A percentile compares a stretch with the other conserved stretches of the same genome.
Evolutionary conservation across 2,888 invertebrate genomes (phyloP).

Genomic region (Synergus laeviventris): DNA sequence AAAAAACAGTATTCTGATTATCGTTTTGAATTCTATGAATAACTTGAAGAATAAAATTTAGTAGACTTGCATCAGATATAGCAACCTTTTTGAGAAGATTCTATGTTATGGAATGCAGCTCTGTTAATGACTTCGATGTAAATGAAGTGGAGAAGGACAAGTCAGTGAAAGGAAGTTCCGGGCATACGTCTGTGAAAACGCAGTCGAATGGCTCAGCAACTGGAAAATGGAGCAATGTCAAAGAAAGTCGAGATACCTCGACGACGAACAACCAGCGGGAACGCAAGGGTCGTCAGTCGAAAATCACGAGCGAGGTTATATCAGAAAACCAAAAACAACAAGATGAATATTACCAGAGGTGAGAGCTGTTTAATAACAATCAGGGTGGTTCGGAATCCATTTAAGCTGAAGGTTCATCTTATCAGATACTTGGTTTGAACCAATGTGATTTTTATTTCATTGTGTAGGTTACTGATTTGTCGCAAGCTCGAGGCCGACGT

Average conservation of each 20-base stretch:
- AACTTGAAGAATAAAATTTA: not conserved
- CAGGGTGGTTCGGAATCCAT: not conserved
- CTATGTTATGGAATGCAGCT: slow-evolving; percentile 64
- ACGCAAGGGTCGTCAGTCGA: slow-evolving; percentile 73
- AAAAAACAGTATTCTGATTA: not conserved
- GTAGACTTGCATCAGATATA: slow-evolving; percentile 6
- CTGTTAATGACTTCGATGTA: slow-evolving; percentile 77
- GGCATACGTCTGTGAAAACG: slow-evolving; percentile 69
- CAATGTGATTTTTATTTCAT: slow-evolving; percentile 46
- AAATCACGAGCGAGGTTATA: slow-evolving; percentile 71
- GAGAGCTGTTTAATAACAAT: slow-evolving; percentile 24
- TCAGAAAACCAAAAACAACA: slow-evolving; percentile 74
- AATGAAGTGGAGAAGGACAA: slow-evolving; percentile 77
- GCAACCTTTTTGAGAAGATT: slow-evolving; percentile 48
- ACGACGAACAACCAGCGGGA: slow-evolving; percentile 73
- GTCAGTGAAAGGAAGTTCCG: slow-evolving; percentile 68
- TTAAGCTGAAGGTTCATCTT: not conserved
- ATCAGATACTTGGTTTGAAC: not conserved
- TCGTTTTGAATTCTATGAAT: slow-evolving; percentile 1
- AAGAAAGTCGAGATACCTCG: slow-evolving; percentile 73
- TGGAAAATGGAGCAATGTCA: slow-evolving; percentile 73
- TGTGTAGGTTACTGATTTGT: slow-evolving; percentile 71
- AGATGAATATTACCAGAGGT: slow-evolving; percentile 78
- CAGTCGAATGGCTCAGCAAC: slow-evolving; percentile 73
- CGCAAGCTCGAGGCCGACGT: slow-evolving; percentile 85